These are phyloP conservation scores for Idaea dimidiata DNA, from an alignment of 2,888 invertebrate genomes.

Conservation along the genomic window DNA sequence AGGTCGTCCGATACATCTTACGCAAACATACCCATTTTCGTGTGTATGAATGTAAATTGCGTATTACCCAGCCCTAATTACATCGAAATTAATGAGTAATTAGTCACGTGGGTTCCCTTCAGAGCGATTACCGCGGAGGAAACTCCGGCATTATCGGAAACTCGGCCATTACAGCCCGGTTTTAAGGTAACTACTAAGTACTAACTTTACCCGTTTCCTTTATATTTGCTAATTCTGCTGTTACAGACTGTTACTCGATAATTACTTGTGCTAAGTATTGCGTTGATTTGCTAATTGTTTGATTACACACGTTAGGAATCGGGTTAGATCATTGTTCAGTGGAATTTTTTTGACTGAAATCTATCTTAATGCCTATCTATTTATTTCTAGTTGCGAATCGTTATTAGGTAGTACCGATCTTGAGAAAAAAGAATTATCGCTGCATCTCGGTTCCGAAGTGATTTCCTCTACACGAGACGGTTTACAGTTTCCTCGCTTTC, in stretches of 20 bases:
- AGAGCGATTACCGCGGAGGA: neutral
- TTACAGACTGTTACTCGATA: constrained; percentile 13
- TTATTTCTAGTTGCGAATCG: too few relatives aligned
- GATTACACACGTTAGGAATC: constrained; percentile 11
- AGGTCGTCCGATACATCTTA: too few relatives aligned
- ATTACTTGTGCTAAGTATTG: constrained; percentile 25
- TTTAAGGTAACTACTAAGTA: neutral
- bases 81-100: neutral
- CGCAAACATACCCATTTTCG: too few relatives aligned
- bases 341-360: neutral
- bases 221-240: constrained; percentile 19
- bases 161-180: neutral
- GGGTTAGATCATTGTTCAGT: neutral
- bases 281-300: constrained; percentile 19
- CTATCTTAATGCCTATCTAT: too few relatives aligned
- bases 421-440: too few relatives aligned
- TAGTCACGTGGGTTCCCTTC: neutral
- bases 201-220: constrained; percentile 12
- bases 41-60: too few relatives aligned
- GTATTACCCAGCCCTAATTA: too few relatives aligned
- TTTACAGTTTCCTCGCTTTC: too few relatives aligned
- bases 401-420: too few relatives aligned
- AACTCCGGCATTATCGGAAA: neutral
- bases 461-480: too few relatives aligned
- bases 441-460: too few relatives aligned